Evolutionary conservation across 2,888 invertebrate species (phyloP).

Genomic region (Pimpla rufipes): DNA sequence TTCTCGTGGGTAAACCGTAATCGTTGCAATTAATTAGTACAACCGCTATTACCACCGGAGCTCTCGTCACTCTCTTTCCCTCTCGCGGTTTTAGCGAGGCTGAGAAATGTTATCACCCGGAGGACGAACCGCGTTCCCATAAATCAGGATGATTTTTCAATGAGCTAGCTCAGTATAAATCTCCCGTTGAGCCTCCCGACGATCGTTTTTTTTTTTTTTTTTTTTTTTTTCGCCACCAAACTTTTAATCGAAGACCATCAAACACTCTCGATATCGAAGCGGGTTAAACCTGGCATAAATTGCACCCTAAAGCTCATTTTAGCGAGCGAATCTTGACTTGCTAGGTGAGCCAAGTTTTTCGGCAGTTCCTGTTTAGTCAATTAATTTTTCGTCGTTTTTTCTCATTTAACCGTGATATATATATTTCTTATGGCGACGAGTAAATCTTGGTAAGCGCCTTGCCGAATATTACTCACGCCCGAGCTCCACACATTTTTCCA

Average conservation of each 20-base stretch:
- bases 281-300: conserved; percentile 28
- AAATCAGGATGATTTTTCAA: conserved; percentile 50
- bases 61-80: not conserved
- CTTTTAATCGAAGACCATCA: conserved; percentile 49
- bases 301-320: conserved; percentile 29
- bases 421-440: not conserved
- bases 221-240: conserved; percentile 48
- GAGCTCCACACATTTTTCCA: conserved; percentile 17
- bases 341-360: not conserved
- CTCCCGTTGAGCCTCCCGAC: conserved; percentile 5
- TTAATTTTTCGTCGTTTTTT: not conserved
- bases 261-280: not conserved
- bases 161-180: conserved; percentile 25
- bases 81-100: not conserved
- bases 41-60: not conserved
- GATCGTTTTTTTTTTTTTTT: too few relatives aligned
- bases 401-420: not conserved
- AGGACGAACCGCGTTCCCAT: conserved; percentile 12
- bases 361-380: not conserved
- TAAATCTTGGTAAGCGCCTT: conserved; percentile 19
- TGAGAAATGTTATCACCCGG: conserved; percentile 29
- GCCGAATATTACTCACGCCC: conserved; percentile 39
- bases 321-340: not conserved
- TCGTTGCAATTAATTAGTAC: conserved; percentile 39
- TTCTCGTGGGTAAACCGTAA: conserved; percentile 18